Conservation (phyloP, 2,888 invertebrate species). For the Neoitamus cyanurus region DNA sequence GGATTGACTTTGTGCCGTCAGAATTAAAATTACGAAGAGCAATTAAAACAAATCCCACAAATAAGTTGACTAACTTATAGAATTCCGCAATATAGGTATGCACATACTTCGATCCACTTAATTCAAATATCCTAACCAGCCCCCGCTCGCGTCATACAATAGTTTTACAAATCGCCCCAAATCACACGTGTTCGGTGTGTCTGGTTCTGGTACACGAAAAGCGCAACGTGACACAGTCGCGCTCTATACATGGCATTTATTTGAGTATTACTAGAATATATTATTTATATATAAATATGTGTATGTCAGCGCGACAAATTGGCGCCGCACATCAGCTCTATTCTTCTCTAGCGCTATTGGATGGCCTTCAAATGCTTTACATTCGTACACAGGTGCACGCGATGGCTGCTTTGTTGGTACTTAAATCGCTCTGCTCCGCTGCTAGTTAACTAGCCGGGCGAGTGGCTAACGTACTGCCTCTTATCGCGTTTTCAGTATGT, state of each 20-base stretch:
- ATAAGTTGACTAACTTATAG: not conserved
- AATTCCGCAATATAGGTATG: not conserved
- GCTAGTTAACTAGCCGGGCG: not conserved
- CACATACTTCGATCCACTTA: not conserved
- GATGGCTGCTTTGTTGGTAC: not conserved
- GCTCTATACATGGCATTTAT: not conserved
- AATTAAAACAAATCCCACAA: not conserved
- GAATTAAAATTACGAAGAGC: not conserved
- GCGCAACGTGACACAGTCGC: slow-evolving; percentile 14
- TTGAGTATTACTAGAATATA: slow-evolving; percentile 32
- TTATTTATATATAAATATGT: slow-evolving; percentile 29
- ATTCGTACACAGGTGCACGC: slow-evolving; percentile 40
- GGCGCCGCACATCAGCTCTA: slow-evolving; percentile 49
- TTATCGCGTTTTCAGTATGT: not conserved
- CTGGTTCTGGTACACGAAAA: not conserved
- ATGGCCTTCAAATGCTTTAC: slow-evolving; percentile 50
- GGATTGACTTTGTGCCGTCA: not conserved
- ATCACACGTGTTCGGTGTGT: slow-evolving; percentile 10
- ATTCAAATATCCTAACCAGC: not conserved
- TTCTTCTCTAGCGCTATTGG: slow-evolving; percentile 39
- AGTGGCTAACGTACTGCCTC: not conserved
- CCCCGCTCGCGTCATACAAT: not conserved
- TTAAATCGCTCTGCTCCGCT: not conserved
- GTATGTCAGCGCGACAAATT: slow-evolving; percentile 40
- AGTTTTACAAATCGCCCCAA: not conserved